Evolutionary conservation across 1,140 invertebrate genomes (phyloP), one percentile per base, ranked within the genome.

Genomic region (Drosophila ambigua): DNA sequence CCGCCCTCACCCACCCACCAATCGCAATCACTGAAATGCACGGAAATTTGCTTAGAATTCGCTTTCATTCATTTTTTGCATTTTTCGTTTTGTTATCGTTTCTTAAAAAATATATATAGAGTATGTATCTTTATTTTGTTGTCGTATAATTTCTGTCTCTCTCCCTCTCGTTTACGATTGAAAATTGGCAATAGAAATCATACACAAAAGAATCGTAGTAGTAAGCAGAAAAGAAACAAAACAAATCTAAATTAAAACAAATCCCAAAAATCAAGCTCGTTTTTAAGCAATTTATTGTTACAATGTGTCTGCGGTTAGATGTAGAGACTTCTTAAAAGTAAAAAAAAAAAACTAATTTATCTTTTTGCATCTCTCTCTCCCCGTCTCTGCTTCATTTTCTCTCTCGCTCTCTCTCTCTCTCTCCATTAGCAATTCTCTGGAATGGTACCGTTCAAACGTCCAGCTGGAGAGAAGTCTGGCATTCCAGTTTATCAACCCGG

Each of bases 401-500:
- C 5, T 5, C 5, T 6, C 26, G 26, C 26, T 8, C 7, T 74
- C 24, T 92, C 68, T 39, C 15, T 64, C 2, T 51, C 39, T 23
- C 16, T 35, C 28, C 5, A 8, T 75, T 94, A 98, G 97, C 96
- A 96, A 92, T 98, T 98, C 93, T 97, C 97, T 91, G 97, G 97
- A 89, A 97, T 98, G 95, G 95, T 97, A 92, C 97, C 97, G 91
- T 98, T 98, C 93, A 98, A 98, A 93, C 96, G 98, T 93, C 95
- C 97, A 90, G 96, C 97, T 83, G 97, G 97, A 54, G 97, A 98
- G 93, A 99, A 99, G 93, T 97, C 97, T 91, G 98, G 97, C 80
- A 95, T 98, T 92, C 97, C 98, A 79, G 96, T 99, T 81, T 99
- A 98, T 94, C 97, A 98, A 93, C 97, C 97, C 82, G 95, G 94